Base-by-base conservation (phyloP, 2,113 vertebrate genomes). In the Synchiropus splendidus region DNA sequence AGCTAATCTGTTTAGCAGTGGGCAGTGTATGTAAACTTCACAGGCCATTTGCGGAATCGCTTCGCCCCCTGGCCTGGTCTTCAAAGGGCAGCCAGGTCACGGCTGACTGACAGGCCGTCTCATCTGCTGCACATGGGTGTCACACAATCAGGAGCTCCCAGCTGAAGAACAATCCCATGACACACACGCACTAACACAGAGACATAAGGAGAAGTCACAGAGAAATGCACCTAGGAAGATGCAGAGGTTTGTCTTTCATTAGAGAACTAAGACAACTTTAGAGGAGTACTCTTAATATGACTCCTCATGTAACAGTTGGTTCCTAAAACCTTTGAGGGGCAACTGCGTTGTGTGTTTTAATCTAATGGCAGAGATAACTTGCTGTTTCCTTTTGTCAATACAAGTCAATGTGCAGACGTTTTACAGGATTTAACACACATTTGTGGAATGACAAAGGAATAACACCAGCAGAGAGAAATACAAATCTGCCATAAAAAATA, bases 1-100 rank as follows among this genome's bases (percentile, higher is more conserved):
- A 91, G 88, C 86, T 95, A 91, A 96, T 97, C 92, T 98, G 95
- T 92, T 95, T 94, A 95, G 90, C 94, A 92, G 94, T 98, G 95
- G 95, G 92, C 92, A 95, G 88, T 91, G 89, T 87, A 91, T 94
- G 92, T 92, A 92, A 94, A 92, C 91, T 94, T 97, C 94, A 92
- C 94, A 95, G 94, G 91, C 92, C 93, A 91, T 94, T 95, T 92
- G 89, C 85, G 59, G 89, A 89, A 89, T 89, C 91, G 90, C 85
- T 81, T 71, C 82, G 85, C 86, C 89, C 88, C 80, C 82, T 86
- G 89, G 89, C 89, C 88, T 82, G 86, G 82, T 86, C 88, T 90
- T 90, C 89, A 92, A 91, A 94, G 92, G 89, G 89, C 89, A 89
- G 81, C 55, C 75, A 65, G 88, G 85, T 54, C 70, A 67, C 46